Evolutionary conservation across 1,140 invertebrate genomes (phyloP), one percentile per base, ranked within the genome.

Genomic region (Halictus rubicundus): DNA sequence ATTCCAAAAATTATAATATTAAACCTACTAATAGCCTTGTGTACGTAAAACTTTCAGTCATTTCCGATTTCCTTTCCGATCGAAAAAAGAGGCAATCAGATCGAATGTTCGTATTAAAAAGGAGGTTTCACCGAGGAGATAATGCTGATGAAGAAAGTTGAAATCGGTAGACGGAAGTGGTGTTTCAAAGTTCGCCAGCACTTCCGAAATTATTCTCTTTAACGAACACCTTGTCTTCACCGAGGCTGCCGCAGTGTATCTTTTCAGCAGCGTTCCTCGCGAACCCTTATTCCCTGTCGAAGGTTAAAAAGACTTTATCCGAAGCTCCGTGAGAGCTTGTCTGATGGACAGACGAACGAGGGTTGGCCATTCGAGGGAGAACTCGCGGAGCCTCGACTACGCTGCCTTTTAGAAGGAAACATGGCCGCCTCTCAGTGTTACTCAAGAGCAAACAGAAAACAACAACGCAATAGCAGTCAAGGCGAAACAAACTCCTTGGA

Each of bases 331-430:
- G 61, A 46, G 59, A 63, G 49, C 60, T 69, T 7, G 23, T 60
- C 66, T 37, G 66, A 49, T 23, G 74, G 73, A 68, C 32, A 68
- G 23, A 68, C 12, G 57, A 72, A 76, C 27, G 71, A 61, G 73
- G 60, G 70, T 69, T 68, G 46, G 23, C 32, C 27, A 54, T 69
- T 37, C 65, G 32, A 78, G 71, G 73, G 57, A 61, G 60, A 80
- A 79, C 79, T 87, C 78, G 59, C 77, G 57, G 71, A 88, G 60
- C 87, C 84, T 73, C 64, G 79, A 71, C 84, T 82, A 39, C 78
- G 77, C 63, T 61, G 63, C 74, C 80, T 82, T 77, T 87, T 75
- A 82, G 68, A 81, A 76, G 81, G 64, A 66, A 78, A 78, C 61
- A 66, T 78, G 79, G 32, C 70, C 54, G 54, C 66, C 46, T 5